Evolutionary conservation across 1,140 invertebrate genomes (phyloP).

Genomic region (Condylostylus longicornis): DNA sequence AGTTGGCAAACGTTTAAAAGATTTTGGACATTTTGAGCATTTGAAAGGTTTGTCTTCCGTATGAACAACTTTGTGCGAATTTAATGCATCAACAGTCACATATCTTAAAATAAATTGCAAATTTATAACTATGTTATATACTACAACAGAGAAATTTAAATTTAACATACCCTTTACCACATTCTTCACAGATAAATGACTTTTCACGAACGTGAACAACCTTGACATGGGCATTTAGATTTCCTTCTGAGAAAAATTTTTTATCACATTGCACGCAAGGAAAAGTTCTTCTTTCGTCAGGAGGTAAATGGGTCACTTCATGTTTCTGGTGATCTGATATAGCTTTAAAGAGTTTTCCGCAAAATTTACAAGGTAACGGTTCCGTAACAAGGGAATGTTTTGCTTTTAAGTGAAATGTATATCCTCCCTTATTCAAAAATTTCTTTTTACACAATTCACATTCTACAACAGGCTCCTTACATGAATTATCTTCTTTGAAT

Average conservation of each 20-base stretch:
- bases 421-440: too few species aligned
- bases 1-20: too few species aligned
- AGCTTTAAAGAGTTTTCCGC: too few species aligned
- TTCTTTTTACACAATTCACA: too few species aligned
- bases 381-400: too few species aligned
- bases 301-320: slow-evolving; percentile 30
- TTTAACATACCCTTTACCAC: slow-evolving; percentile 33
- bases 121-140: too few species aligned
- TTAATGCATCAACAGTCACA: slow-evolving; percentile 31
- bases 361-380: too few species aligned
- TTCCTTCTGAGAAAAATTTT: slow-evolving; percentile 21
- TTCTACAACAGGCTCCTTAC: too few species aligned
- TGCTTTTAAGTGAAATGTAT: too few species aligned
- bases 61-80: slow-evolving; percentile 36
- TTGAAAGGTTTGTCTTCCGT: slow-evolving; percentile 34
- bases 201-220: slow-evolving; percentile 33
- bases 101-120: slow-evolving; percentile 34
- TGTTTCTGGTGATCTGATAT: too few species aligned
- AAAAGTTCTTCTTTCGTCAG: slow-evolving; percentile 26
- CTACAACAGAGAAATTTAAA: too few species aligned
- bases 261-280: slow-evolving; percentile 29
- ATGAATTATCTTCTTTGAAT: too few species aligned
- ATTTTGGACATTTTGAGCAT: slow-evolving; percentile 32
- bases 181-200: slow-evolving; percentile 34
- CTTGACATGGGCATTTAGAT: slow-evolving; percentile 29